These are phyloP conservation scores for Drosophila obscura DNA, from an alignment of 1,140 invertebrate genomes.

Conservation along the genomic window DNA sequence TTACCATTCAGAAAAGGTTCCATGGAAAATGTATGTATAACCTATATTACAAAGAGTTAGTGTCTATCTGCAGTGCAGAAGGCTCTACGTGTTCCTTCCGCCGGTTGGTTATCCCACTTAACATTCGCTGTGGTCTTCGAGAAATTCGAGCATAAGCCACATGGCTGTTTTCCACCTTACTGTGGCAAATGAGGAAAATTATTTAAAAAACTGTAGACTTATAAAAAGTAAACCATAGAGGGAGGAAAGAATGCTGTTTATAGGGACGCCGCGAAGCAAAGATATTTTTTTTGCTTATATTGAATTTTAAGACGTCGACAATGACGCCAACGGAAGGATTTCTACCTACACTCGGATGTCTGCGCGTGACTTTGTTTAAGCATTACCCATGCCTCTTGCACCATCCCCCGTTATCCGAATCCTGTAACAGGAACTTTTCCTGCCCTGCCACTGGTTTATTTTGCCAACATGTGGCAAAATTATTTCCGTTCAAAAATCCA, in stretches of 20 bases:
- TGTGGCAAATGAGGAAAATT: too few relatives aligned
- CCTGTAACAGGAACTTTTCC: too few relatives aligned
- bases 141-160: too few relatives aligned
- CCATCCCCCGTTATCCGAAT: too few relatives aligned
- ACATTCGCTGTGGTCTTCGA: too few relatives aligned
- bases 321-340: constrained; percentile 54
- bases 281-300: constrained; percentile 59
- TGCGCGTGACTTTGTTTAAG: constrained; percentile 50
- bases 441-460: constrained; percentile 44
- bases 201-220: not conserved
- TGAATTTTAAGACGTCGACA: constrained; percentile 69
- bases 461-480: constrained; percentile 78
- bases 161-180: too few relatives aligned
- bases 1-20: too few relatives aligned
- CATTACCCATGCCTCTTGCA: constrained; percentile 8
- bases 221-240: constrained; percentile 8
- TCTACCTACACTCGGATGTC: constrained; percentile 7
- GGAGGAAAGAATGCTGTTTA: not conserved
- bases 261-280: not conserved
- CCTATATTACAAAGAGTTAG: too few relatives aligned
- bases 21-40: too few relatives aligned
- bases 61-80: too few relatives aligned
- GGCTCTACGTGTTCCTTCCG: too few relatives aligned
- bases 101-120: too few relatives aligned
- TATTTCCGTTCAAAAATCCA: constrained; percentile 79